phyloP scores from a whole-genome alignment of 2,113 vertebrate genomes.

The Salvelinus sp. region DNA sequence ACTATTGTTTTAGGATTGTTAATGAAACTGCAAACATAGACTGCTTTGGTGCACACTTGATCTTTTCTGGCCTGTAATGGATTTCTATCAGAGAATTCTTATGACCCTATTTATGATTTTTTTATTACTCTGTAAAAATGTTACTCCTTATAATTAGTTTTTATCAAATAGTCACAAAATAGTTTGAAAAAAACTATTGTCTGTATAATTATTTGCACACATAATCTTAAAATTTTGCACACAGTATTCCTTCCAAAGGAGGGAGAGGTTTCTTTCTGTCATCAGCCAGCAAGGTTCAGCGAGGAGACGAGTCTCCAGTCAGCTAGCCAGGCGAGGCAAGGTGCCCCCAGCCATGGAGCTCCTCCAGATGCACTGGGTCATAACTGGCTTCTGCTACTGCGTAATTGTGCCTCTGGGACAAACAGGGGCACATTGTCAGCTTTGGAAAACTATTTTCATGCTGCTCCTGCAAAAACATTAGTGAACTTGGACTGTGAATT shows the following conservation, averaged over 20 bases:
- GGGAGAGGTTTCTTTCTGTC: background rate
- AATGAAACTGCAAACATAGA: background rate
- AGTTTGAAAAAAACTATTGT: too few relatives aligned
- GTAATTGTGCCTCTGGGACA: slow-evolving; percentile 54
- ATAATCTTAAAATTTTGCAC: too few relatives aligned
- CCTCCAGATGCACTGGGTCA: slow-evolving; percentile 56
- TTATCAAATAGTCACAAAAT: background rate
- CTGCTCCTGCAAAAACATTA: slow-evolving; percentile 49
- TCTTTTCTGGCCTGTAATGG: background rate
- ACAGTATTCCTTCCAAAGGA: background rate
- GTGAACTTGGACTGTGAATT: slow-evolving; percentile 35
- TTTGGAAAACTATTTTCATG: slow-evolving; percentile 54
- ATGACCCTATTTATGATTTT: background rate
- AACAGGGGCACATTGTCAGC: slow-evolving; percentile 42
- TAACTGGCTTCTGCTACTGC: slow-evolving; percentile 56
- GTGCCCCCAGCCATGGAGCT: slow-evolving; percentile 30
- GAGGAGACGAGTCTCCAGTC: background rate
- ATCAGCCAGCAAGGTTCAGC: slow-evolving; percentile 20
- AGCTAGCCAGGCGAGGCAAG: background rate
- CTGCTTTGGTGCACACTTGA: background rate
- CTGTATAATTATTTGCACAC: too few relatives aligned
- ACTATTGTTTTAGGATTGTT: background rate
- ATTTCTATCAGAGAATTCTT: background rate
- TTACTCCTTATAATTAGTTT: background rate
- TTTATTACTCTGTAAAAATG: background rate